phyloP scores from a whole-genome alignment of 2,888 invertebrate genomes.

The Fragum fragum region DNA sequence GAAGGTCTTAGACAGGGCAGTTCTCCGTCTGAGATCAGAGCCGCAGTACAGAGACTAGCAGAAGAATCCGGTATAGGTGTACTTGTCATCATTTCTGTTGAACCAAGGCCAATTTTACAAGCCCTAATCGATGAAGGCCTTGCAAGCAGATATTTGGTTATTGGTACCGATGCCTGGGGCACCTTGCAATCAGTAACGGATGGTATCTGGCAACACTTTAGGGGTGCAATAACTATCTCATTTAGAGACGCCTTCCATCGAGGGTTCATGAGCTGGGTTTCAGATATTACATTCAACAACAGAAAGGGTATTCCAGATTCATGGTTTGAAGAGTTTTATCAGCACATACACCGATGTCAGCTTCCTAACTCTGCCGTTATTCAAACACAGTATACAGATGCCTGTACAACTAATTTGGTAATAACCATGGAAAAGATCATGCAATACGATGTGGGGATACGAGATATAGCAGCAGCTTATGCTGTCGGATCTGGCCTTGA shows the following conservation, averaged over 20 bases:
- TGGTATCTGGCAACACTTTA: slow-evolving; percentile 48
- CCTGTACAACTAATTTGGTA: slow-evolving; percentile 55
- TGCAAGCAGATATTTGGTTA: slow-evolving; percentile 73
- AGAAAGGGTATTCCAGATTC: slow-evolving; percentile 82
- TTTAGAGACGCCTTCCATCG: slow-evolving; percentile 70
- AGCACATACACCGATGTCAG: slow-evolving; percentile 77
- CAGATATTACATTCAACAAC: slow-evolving; percentile 66
- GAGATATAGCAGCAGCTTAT: slow-evolving; percentile 83
- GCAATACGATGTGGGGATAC: slow-evolving; percentile 66
- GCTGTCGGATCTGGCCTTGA: slow-evolving; percentile 79
- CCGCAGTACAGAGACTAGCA: slow-evolving; percentile 60
- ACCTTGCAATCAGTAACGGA: slow-evolving; percentile 29
- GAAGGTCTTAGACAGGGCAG: slow-evolving; percentile 56
- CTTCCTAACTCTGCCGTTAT: slow-evolving; percentile 60
- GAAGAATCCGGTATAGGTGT: slow-evolving; percentile 72
- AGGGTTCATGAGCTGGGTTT: slow-evolving; percentile 78
- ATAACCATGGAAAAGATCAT: slow-evolving; percentile 41
- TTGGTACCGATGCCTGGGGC: slow-evolving; percentile 77
- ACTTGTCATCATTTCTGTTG: slow-evolving; percentile 81
- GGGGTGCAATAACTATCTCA: slow-evolving; percentile 69
- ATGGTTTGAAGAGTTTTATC: slow-evolving; percentile 87
- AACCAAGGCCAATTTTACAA: slow-evolving; percentile 67
- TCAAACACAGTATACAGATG: slow-evolving; percentile 24
- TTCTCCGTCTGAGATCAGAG: slow-evolving; percentile 59
- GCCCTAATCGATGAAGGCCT: slow-evolving; percentile 72